A percentile compares a stretch with the other conserved stretches of the same genome.
Evolutionary conservation across 2,113 vertebrate species (phyloP).

Genomic region (Chlamydotis undulata): DNA sequence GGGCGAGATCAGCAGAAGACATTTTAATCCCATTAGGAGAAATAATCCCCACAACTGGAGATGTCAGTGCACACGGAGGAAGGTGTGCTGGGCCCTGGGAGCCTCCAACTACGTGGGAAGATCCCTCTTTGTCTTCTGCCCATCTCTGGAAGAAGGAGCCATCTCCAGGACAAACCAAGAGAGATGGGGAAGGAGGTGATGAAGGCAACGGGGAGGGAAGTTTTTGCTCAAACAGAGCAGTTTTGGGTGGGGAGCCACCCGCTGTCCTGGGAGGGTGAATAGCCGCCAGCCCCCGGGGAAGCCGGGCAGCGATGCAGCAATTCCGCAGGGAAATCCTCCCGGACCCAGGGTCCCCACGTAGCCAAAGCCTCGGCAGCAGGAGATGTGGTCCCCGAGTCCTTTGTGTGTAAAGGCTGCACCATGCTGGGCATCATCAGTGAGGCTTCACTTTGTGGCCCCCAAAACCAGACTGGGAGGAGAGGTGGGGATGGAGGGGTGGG

Average conservation of each 20-base stretch:
- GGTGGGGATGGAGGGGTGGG: background rate
- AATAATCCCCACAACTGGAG: background rate
- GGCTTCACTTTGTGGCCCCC: background rate
- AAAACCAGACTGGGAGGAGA: background rate
- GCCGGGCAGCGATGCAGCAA: background rate
- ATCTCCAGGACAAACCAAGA: background rate
- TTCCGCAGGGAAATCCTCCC: background rate
- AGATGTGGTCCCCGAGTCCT: background rate
- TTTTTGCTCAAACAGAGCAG: background rate
- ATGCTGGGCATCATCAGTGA: background rate
- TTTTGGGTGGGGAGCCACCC: background rate
- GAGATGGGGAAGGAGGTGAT: background rate
- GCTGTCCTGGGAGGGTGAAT: background rate
- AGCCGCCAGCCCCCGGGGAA: background rate
- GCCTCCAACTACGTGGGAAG: background rate
- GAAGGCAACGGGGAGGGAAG: background rate
- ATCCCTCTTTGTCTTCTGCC: background rate
- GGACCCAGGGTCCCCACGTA: background rate
- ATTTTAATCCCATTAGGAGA: background rate
- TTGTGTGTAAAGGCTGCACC: accelerated
- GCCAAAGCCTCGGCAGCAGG: background rate
- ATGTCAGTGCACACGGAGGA: background rate
- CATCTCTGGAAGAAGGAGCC: background rate
- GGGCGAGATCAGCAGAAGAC: background rate
- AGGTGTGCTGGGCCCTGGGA: background rate